Conservation (phyloP, 2,113 vertebrate genomes). For the Romanogobio albipinnatus region DNA sequence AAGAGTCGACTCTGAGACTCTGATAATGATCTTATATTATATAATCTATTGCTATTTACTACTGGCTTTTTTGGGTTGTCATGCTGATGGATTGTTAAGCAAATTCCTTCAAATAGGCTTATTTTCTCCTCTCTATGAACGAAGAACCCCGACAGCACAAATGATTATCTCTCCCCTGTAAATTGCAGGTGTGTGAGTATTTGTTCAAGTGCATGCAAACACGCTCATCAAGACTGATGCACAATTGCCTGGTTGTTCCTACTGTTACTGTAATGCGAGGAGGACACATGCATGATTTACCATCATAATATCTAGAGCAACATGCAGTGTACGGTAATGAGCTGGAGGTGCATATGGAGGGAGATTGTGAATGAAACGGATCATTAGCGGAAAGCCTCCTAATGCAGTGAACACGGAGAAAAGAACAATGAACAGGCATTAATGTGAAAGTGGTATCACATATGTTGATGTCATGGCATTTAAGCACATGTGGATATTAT, state of each 20-base stretch:
- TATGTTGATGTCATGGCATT: neutral
- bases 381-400: neutral
- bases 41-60: neutral
- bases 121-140: neutral
- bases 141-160: neutral
- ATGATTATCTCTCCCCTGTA: neutral
- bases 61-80: neutral
- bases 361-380: neutral
- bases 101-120: neutral
- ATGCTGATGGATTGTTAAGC: neutral
- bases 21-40: neutral
- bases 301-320: neutral
- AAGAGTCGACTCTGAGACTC: no score
- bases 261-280: conserved; percentile 6
- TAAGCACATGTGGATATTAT: neutral
- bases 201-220: neutral
- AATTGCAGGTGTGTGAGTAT: conserved; percentile 13
- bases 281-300: neutral
- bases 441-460: neutral
- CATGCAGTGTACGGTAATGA: neutral
- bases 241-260: neutral
- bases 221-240: neutral
- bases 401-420: neutral
- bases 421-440: neutral
- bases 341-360: neutral